phyloP scores from a whole-genome alignment of 2,797 vertebrate species.

The Vireo griseus region DNA sequence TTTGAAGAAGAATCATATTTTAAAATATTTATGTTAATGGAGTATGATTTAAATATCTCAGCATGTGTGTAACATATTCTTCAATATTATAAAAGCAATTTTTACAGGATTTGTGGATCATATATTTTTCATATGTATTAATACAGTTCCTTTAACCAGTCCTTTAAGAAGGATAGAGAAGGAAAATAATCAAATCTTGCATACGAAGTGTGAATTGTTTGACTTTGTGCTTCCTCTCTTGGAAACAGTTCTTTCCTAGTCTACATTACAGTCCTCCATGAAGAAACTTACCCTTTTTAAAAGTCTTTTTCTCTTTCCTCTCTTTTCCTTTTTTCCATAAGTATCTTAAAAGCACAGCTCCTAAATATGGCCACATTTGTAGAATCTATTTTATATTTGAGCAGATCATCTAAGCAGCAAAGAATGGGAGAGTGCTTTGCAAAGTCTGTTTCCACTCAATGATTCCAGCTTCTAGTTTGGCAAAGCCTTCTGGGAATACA shows the following conservation, averaged over 20 bases:
- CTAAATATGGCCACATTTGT: constrained; percentile 31
- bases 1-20: not conserved
- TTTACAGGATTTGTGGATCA: not conserved
- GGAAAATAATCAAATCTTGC: not conserved
- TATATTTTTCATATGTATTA: not conserved
- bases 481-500: constrained; percentile 74
- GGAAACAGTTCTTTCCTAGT: not conserved
- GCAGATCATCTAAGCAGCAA: constrained; percentile 34
- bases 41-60: not conserved
- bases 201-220: not conserved
- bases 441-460: constrained; percentile 76
- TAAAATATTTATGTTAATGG: not conserved
- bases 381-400: constrained; percentile 54
- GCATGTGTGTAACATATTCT: not conserved
- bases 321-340: constrained; percentile 1
- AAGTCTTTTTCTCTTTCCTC: not conserved
- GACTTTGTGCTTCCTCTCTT: not conserved
- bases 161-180: not conserved
- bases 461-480: constrained; percentile 72
- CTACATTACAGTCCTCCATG: not conserved
- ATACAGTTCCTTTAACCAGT: not conserved
- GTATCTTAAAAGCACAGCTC: constrained; percentile 18
- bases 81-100: not conserved
- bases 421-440: constrained; percentile 63
- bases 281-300: not conserved